Percentiles rank a stretch among this genome's conserved stretches.
Conservation (phyloP, 2,113 vertebrate species). For the Mugil cephalus region DNA sequence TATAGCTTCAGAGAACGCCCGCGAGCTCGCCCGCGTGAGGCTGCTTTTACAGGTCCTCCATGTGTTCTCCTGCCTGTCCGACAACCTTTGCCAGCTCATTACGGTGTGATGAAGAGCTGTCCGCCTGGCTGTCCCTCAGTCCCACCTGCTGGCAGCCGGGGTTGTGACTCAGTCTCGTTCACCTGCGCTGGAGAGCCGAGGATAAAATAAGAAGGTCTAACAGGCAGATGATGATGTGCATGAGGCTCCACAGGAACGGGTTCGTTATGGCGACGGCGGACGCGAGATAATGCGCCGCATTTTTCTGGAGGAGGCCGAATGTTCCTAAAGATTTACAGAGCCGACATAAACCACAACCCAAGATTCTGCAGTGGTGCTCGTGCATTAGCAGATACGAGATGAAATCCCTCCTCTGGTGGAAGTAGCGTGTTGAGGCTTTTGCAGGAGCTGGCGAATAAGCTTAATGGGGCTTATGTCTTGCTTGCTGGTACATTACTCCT, state of each 20-base stretch:
- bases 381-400: constrained; percentile 37
- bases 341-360: neutral
- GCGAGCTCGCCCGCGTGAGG: constrained; percentile 55
- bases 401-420: constrained; percentile 51
- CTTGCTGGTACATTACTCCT: constrained; percentile 51
- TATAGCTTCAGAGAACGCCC: constrained; percentile 67
- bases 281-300: neutral
- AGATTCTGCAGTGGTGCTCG: constrained; percentile 13
- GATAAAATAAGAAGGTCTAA: constrained; percentile 1
- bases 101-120: constrained; percentile 74
- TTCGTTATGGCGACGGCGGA: neutral
- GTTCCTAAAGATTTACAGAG: constrained; percentile 23
- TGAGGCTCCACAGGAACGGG: neutral
- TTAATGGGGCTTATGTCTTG: constrained; percentile 55
- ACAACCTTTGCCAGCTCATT: constrained; percentile 77
- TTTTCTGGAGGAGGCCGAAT: neutral
- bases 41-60: constrained; percentile 74
- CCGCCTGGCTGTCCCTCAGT: constrained; percentile 46
- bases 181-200: constrained; percentile 47
- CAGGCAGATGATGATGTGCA: neutral
- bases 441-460: constrained; percentile 39
- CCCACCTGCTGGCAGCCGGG: constrained; percentile 56
- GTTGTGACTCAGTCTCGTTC: constrained; percentile 53
- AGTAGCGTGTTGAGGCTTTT: constrained; percentile 15
- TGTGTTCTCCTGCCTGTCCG: constrained; percentile 76